A percentile compares a stretch with the other conserved stretches of the same genome.
Conservation (phyloP, 2,797 vertebrate species). For the Argya squamiceps region DNA sequence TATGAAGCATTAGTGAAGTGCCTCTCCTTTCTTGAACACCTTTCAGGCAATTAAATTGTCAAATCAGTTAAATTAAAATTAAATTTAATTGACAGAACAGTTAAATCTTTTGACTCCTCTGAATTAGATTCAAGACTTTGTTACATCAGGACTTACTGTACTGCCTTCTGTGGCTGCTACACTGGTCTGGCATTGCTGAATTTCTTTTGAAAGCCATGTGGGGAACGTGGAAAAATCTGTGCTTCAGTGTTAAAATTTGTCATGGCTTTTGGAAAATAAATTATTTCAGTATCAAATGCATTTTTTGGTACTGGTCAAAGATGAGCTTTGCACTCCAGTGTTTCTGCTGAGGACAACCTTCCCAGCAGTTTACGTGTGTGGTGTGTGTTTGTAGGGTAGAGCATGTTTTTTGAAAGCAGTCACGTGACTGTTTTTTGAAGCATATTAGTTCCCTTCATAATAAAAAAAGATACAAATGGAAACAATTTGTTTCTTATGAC, state of each 20-base stretch:
- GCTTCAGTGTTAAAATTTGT: background rate
- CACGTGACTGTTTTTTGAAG: background rate
- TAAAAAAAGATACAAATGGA: background rate
- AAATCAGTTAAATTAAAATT: background rate
- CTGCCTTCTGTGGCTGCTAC: background rate
- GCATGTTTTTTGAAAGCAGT: no score
- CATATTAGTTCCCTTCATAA: background rate
- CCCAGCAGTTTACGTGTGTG: background rate
- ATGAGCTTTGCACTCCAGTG: background rate
- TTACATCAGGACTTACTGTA: background rate
- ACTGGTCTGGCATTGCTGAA: background rate
- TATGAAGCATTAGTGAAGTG: background rate
- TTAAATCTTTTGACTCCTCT: background rate
- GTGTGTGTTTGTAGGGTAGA: background rate
- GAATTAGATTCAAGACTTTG: background rate
- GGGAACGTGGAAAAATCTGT: background rate
- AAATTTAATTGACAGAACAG: background rate
- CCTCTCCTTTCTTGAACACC: background rate
- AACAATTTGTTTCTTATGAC: background rate
- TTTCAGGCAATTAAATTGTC: background rate
- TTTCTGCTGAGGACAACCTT: background rate
- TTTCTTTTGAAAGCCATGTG: background rate
- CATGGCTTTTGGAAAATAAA: background rate
- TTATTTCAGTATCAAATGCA: background rate
- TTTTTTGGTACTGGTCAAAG: background rate